phyloP scores from a whole-genome alignment of 92 coral and sea anemone genomes.

The Galaxea fascicularis region DNA sequence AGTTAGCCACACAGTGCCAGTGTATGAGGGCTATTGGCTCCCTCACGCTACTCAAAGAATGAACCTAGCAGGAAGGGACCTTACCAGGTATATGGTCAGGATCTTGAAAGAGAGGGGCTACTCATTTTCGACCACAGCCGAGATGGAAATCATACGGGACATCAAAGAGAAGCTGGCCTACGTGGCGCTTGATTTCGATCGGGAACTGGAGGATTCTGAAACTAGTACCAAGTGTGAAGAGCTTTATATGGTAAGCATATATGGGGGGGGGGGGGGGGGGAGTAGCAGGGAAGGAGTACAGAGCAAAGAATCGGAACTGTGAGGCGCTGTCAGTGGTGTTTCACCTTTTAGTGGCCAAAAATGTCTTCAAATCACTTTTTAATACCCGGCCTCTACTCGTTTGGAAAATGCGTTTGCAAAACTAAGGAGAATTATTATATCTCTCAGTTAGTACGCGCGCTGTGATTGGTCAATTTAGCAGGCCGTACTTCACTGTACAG shows the following conservation, averaged over 20 bases:
- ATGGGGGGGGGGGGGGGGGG: no score
- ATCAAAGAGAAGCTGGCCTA: conserved; percentile 93
- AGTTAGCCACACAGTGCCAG: conserved; percentile 94
- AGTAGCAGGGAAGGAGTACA: not conserved
- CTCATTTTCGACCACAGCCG: conserved; percentile 91
- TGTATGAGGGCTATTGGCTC: conserved; percentile 98
- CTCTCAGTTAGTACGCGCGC: no score
- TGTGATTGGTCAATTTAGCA: no score
- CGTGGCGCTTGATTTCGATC: conserved; percentile 86
- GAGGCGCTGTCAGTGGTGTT: no score
- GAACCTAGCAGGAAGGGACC: conserved; percentile 92
- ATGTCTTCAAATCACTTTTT: no score
- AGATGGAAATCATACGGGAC: conserved; percentile 90
- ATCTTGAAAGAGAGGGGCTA: conserved; percentile 89
- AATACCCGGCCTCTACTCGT: no score
- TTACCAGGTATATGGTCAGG: conserved; percentile 80
- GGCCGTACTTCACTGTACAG: no score
- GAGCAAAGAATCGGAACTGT: no score
- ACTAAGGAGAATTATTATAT: no score
- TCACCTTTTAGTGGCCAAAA: no score
- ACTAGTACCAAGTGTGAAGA: conserved; percentile 83
- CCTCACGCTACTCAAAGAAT: conserved; percentile 96
- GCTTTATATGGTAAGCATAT: conserved; percentile 74
- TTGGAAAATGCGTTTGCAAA: no score
- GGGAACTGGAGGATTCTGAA: conserved; percentile 82